Percentiles rank a stretch among this genome's conserved stretches.
Conservation (phyloP, 2,888 invertebrate species). For the Tenthredo notha region DNA sequence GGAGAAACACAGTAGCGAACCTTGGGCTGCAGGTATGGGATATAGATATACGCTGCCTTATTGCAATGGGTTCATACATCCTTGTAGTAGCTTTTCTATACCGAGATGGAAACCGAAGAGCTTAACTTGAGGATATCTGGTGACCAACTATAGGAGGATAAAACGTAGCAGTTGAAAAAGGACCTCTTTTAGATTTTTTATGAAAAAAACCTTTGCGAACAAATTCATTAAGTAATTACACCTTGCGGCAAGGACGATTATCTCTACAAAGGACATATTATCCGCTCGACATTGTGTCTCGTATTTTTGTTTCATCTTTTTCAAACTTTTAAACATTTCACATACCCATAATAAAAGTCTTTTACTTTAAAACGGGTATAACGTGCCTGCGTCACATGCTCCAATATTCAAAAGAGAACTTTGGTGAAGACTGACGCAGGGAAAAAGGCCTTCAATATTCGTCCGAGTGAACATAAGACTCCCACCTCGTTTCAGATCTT, state of each 20-base stretch:
- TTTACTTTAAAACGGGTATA: background rate
- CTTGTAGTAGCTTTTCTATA: background rate
- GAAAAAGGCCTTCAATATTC: slow-evolving; percentile 10
- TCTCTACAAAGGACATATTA: background rate
- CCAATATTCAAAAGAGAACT: slow-evolving; percentile 1
- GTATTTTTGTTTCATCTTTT: background rate
- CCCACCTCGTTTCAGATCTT: slow-evolving; percentile 14
- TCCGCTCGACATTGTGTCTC: background rate
- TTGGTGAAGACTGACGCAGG: background rate
- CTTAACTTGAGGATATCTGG: slow-evolving; percentile 18
- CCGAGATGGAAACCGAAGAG: background rate
- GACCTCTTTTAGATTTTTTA: background rate
- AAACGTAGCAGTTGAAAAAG: background rate
- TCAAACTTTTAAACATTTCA: background rate
- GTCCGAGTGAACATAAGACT: slow-evolving; percentile 26
- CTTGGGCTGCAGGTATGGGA: background rate
- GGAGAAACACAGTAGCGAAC: background rate
- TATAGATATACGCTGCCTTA: no score
- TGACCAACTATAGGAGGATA: slow-evolving; percentile 18
- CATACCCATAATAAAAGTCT: background rate
- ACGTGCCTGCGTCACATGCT: background rate
- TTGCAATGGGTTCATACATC: background rate
- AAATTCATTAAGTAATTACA: background rate
- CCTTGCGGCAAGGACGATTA: background rate
- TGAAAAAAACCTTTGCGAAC: background rate